Evolutionary conservation across 64 coral and sea anemone genomes (phyloP), one percentile per base, ranked within the genome.

Genomic region (Actinia equina): DNA sequence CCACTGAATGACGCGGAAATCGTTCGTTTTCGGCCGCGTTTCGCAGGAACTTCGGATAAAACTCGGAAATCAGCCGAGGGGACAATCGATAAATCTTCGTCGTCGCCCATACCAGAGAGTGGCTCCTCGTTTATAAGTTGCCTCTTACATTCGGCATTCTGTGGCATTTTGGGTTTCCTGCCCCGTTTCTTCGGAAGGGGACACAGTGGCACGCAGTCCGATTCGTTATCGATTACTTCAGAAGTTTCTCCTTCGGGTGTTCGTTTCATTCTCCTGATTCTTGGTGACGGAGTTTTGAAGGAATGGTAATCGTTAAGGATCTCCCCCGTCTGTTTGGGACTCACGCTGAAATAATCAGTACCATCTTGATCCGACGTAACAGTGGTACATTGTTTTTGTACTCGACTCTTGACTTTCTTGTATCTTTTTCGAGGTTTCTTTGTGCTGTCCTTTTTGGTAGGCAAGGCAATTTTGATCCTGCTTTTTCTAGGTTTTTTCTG

Each of bases 271-370:
- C 43, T 52, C 44, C 83, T 86, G 55, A 26, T 85, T 71, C 22
- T 70, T 77, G 83, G 89, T 91, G 78, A 81, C 14, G 78, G 78
- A 6, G 78, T 81, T 46, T 81, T 81, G 14, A 81, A 81, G 22
- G n/a, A 22, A 37, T 52, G 11, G 6, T 81, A 8, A 2, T 52
- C 78, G 8, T 15, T 46, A 16, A 81, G 18, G 20, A 7, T 44
- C 3, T 11, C 13, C 22, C 44, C 44, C 0, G 78, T 81, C 49
- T 44, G 78, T 81, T 23, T 37, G 25, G 69, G 69, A 89, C 69
- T 74, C 23, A 30, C 8, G 69, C 8, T 30, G 9, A 74, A 8
- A 41, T 41, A 9, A 74, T 41, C 26, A 12, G 69, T 74, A 30
- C 69, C n/a, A 12, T 74, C 69, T 4, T 74, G 69, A n/a, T 3